These are phyloP conservation scores for Microtus californicus DNA, from an alignment of 2,797 vertebrate genomes.

Conservation along the genomic window DNA sequence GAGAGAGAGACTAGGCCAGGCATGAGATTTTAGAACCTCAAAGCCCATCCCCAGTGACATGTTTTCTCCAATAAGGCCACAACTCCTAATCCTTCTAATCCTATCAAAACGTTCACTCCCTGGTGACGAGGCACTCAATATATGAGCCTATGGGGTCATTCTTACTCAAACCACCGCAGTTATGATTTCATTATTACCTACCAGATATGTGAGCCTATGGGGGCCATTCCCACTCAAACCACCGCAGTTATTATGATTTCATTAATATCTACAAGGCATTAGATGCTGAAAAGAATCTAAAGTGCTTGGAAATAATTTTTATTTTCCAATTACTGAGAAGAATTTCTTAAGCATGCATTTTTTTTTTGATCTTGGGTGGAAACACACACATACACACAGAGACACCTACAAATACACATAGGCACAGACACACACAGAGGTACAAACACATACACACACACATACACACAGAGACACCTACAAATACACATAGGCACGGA, in stretches of 20 bases:
- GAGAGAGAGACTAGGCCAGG: background rate
- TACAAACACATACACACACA: background rate
- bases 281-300: conserved; percentile 9
- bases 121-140: background rate
- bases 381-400: no score
- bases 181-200: background rate
- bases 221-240: background rate
- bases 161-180: background rate
- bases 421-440: no score
- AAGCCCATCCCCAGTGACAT: background rate
- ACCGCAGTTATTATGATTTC: background rate
- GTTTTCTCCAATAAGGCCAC: background rate
- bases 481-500: background rate
- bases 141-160: no score
- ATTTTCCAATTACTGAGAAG: background rate
- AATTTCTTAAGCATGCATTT: background rate
- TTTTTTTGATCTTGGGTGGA: background rate
- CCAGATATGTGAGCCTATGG: no score
- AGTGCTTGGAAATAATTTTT: background rate
- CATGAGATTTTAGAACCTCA: background rate
- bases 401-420: no score
- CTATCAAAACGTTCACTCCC: background rate
- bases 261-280: background rate
- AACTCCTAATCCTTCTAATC: background rate
- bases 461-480: no score